phyloP scores from a whole-genome alignment of 2,113 vertebrate genomes.

The Notarius quadriscutis region DNA sequence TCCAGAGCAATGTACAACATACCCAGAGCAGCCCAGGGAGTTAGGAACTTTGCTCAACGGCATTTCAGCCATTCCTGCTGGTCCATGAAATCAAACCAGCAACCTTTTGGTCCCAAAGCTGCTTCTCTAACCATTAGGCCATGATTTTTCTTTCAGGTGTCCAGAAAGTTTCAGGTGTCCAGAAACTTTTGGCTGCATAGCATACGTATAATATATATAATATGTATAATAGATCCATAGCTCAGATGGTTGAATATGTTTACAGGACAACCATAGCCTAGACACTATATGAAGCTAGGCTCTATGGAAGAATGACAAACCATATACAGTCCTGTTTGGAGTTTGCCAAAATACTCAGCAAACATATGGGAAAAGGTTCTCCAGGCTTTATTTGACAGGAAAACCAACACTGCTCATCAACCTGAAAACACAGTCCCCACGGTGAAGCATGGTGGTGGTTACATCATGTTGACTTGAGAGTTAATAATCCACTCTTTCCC shows the following conservation, averaged over 20 bases:
- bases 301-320: not conserved
- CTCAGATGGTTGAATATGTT: not conserved
- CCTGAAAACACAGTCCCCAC: not conserved
- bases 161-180: not conserved
- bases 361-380: not conserved
- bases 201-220: not conserved
- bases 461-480: not conserved
- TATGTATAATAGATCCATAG: not conserved
- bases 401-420: not conserved
- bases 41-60: too few species aligned
- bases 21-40: too few species aligned
- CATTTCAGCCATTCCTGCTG: too few species aligned
- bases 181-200: not conserved
- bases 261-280: not conserved
- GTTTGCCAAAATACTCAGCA: not conserved
- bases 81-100: too few species aligned
- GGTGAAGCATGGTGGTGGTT: not conserved
- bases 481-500: not conserved
- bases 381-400: not conserved
- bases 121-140: too few species aligned
- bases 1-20: too few species aligned
- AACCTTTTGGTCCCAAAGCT: too few species aligned
- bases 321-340: not conserved
- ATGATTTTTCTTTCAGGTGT: too few species aligned
- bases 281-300: not conserved